Percentiles rank a stretch among this genome's conserved stretches.
Evolutionary conservation across 2,888 invertebrate genomes (phyloP).

Genomic region (Chloroclysta siterata): DNA sequence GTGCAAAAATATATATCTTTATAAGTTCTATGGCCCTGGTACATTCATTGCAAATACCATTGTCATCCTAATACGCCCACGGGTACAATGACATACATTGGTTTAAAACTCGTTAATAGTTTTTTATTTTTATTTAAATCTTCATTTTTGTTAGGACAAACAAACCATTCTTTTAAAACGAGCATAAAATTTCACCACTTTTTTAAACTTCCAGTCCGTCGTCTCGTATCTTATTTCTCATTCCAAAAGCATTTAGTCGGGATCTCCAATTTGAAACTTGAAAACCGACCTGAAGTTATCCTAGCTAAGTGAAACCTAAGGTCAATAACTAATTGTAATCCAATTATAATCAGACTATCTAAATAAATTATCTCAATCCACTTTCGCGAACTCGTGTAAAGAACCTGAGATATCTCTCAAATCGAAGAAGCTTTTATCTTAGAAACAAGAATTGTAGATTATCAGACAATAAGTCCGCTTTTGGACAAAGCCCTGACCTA

Average conservation of each 20-base stretch:
- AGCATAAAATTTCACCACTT: no score
- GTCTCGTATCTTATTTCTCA: no score
- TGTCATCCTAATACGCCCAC: background rate
- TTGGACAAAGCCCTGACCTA: no score
- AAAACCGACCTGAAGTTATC: no score
- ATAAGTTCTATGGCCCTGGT: conserved; percentile 24
- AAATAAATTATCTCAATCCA: background rate
- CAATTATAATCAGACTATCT: background rate
- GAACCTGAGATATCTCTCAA: conserved; percentile 7
- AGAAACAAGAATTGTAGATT: background rate
- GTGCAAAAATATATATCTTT: conserved; percentile 16
- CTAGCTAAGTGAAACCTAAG: no score
- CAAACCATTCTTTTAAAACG: no score
- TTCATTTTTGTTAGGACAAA: no score
- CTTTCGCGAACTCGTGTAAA: background rate
- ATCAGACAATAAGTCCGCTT: no score
- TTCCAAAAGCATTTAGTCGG: no score
- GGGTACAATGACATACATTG: background rate
- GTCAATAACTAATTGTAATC: no score
- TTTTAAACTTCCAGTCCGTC: no score
- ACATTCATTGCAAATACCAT: conserved; percentile 13
- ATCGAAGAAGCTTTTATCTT: conserved; percentile 2
- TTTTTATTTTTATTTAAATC: no score
- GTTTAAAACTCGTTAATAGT: background rate
- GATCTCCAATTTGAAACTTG: background rate